phyloP scores from a whole-genome alignment of 2,113 vertebrate genomes.

The Chaenogobius annularis region DNA sequence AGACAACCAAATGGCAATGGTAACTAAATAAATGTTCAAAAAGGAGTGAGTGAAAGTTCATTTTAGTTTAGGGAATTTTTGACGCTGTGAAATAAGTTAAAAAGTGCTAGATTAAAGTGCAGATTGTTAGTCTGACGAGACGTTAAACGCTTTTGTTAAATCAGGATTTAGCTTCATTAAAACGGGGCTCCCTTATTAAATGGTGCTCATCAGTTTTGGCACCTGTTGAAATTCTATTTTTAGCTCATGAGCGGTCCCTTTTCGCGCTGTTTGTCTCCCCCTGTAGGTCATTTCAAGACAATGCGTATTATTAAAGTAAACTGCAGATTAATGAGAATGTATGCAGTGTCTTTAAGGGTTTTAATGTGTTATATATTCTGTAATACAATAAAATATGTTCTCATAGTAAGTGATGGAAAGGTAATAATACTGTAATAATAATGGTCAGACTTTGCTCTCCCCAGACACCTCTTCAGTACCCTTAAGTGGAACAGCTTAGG shows the following conservation, averaged over 20 bases:
- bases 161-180: constrained; percentile 9
- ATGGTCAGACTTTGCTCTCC: too few species aligned
- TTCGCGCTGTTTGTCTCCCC: constrained; percentile 54
- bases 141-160: too few species aligned
- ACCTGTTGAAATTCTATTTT: constrained; percentile 53
- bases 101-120: too few species aligned
- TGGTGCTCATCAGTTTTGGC: constrained; percentile 18
- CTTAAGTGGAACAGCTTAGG: neutral
- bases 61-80: too few species aligned
- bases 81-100: too few species aligned
- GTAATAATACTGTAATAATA: neutral
- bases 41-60: too few species aligned
- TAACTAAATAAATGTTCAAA: too few species aligned
- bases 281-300: constrained; percentile 54
- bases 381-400: too few species aligned
- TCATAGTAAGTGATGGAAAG: neutral
- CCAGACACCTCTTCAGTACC: neutral
- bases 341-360: too few species aligned
- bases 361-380: too few species aligned
- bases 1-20: too few species aligned
- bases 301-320: neutral
- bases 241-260: neutral
- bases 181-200: constrained; percentile 18
- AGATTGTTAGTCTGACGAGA: too few species aligned
- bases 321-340: neutral